These are phyloP conservation scores for Folsomia candida DNA, from an alignment of 2,888 invertebrate species.

Conservation along the genomic window DNA sequence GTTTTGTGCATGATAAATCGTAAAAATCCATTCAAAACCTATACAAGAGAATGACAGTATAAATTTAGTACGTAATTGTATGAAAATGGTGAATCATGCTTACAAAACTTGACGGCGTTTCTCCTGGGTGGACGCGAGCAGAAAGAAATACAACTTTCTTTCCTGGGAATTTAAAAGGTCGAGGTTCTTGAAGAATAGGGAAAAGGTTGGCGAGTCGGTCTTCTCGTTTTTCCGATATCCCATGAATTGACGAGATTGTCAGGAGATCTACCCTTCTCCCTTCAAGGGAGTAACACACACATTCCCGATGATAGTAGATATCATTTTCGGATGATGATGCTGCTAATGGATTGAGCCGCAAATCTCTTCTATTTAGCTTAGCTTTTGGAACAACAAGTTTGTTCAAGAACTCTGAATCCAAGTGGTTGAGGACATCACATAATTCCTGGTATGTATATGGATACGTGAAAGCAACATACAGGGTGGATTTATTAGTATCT, in stretches of 20 bases:
- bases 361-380: neutral
- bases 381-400: neutral
- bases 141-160: conserved; percentile 84
- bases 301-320: conserved; percentile 81
- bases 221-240: conserved; percentile 70
- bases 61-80: too few species aligned
- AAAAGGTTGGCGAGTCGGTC: conserved; percentile 70
- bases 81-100: too few species aligned
- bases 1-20: conserved; percentile 72
- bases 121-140: conserved; percentile 84
- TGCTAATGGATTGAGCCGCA: conserved; percentile 4
- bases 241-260: conserved; percentile 78
- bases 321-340: conserved; percentile 59
- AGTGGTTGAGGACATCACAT: conserved; percentile 67
- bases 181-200: conserved; percentile 64
- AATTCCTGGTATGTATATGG: conserved; percentile 83
- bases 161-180: conserved; percentile 71
- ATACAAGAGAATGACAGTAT: too few species aligned
- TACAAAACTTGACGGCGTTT: conserved; percentile 64
- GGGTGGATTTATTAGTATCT: conserved; percentile 65
- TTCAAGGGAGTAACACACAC: conserved; percentile 74
- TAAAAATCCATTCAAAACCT: conserved; percentile 84
- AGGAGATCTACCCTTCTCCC: conserved; percentile 74
- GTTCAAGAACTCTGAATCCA: conserved; percentile 58
- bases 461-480: conserved; percentile 87